Base-by-base conservation (phyloP, 1,140 invertebrate species). In the Brachystomella parvula region DNA sequence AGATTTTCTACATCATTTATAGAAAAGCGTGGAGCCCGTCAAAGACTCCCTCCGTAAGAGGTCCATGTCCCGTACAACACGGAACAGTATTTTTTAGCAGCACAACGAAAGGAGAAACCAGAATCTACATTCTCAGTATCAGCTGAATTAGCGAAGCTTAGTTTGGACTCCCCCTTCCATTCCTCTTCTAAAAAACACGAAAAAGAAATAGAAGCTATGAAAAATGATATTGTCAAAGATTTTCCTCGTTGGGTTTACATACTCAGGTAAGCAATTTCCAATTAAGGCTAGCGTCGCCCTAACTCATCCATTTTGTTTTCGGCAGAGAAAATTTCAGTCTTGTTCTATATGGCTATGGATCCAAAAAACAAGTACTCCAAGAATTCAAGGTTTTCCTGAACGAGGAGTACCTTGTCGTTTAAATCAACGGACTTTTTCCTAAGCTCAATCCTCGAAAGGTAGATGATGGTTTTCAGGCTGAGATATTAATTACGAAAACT, bases 291-390 rank as follows among this genome's bases (percentile, higher is more conserved):
- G 24, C 24, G 29, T 35, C 29, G 12, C 28, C 30, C 15, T 49
- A 12, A 29, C 31, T 31, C 21, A 15, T 35, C 6, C 24, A 53
- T 2, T n/a, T n/a, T n/a, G n/a, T n/a, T 44, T 30, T 3, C 60
- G 56, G n/a, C 30, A 70, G 69, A n/a, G 57, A 65, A 47, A 65
- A 59, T n/a, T 72, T 72, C 31, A 72, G 63, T 30, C 61, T 72
- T 28, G 66, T 69, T 60, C 28, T 72, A 17, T 68, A 69, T 56
- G 71, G 71, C 1, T 69, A 67, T 31, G 71, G 71, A 2, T 72
- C 71, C 3, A 72, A 72, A 47, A 35, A 63, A 29, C 19, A 19
- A 0, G 28, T 72, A 12, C 47, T 72, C 9, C 19, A 67, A 31
- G 21, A 49, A 17, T 69, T 72, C 39, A 66, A 63, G 19, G 17